These are phyloP conservation scores for Ctenopoma kingsleyae DNA, from an alignment of 2,797 vertebrate genomes.

Conservation along the genomic window DNA sequence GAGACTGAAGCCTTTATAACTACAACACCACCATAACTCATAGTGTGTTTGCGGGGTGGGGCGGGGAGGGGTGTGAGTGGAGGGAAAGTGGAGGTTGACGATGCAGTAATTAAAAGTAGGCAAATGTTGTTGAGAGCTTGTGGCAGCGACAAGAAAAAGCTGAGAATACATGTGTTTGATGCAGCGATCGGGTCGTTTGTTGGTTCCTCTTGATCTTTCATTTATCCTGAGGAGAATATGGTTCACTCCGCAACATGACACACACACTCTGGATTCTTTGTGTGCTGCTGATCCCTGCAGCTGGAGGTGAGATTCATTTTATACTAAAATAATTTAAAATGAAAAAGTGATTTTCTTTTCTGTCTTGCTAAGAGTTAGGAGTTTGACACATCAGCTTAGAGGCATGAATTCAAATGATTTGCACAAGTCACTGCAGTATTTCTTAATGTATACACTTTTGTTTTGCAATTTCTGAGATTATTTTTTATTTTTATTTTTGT, in stretches of 20 bases:
- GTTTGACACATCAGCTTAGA: not conserved
- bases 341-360: not conserved
- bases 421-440: too few species aligned
- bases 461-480: too few species aligned
- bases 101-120: not conserved
- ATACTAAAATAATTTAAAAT: not conserved
- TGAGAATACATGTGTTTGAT: not conserved
- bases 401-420: not conserved
- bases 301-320: constrained; percentile 55
- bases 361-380: not conserved
- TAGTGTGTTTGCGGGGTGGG: constrained; percentile 11
- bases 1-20: constrained; percentile 54
- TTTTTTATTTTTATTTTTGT: too few species aligned
- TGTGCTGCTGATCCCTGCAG: constrained; percentile 31
- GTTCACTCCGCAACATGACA: constrained; percentile 36
- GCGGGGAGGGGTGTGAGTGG: not conserved
- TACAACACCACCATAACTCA: constrained; percentile 73
- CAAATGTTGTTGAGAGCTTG: not conserved
- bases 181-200: not conserved
- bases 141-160: constrained; percentile 4
- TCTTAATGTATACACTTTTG: too few species aligned
- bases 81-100: not conserved
- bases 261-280: constrained; percentile 47
- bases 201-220: constrained; percentile 1
- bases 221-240: constrained; percentile 5